Percentiles rank a stretch among this genome's conserved stretches.
Conservation (phyloP, 2,797 vertebrate genomes). For the Gadopsis marmoratus region DNA sequence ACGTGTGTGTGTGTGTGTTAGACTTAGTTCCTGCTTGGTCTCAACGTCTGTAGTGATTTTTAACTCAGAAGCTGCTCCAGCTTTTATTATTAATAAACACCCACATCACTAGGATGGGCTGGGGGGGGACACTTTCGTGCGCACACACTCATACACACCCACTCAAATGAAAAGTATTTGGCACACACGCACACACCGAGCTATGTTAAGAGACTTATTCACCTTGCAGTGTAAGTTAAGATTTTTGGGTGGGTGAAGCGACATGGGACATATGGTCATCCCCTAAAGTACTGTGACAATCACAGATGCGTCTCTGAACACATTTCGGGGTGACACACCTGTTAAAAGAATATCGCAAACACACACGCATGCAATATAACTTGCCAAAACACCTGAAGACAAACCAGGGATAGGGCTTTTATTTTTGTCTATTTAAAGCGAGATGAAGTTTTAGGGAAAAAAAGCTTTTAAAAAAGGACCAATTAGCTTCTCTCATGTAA, state of each 20-base stretch:
- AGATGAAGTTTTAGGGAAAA: constrained; percentile 15
- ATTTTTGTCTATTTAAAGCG: constrained; percentile 51
- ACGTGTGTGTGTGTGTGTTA: constrained; percentile 5
- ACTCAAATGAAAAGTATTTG: constrained; percentile 38
- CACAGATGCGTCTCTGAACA: constrained; percentile 59
- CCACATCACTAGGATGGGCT: constrained; percentile 50
- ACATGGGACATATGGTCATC: constrained; percentile 71
- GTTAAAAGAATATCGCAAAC: constrained; percentile 54
- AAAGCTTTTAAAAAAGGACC: constrained; percentile 30
- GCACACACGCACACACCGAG: constrained; percentile 27
- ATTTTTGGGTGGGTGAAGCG: constrained; percentile 58
- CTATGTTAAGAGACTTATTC: constrained; percentile 41
- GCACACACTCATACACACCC: constrained; percentile 25
- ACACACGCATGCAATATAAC: constrained; percentile 34
- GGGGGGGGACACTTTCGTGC: constrained; percentile 3
- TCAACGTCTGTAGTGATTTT: constrained; percentile 58
- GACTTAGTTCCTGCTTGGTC: constrained; percentile 35
- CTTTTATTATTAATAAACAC: constrained; percentile 76
- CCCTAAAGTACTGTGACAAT: constrained; percentile 64
- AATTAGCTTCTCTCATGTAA: constrained; percentile 12
- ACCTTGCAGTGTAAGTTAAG: constrained; percentile 62
- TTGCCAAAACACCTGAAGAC: constrained; percentile 72
- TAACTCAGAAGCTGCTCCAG: constrained; percentile 78
- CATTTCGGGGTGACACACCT: constrained; percentile 73
- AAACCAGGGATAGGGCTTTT: constrained; percentile 38